Conservation (phyloP, 2,888 invertebrate species). For the Prenolepis imparis region DNA sequence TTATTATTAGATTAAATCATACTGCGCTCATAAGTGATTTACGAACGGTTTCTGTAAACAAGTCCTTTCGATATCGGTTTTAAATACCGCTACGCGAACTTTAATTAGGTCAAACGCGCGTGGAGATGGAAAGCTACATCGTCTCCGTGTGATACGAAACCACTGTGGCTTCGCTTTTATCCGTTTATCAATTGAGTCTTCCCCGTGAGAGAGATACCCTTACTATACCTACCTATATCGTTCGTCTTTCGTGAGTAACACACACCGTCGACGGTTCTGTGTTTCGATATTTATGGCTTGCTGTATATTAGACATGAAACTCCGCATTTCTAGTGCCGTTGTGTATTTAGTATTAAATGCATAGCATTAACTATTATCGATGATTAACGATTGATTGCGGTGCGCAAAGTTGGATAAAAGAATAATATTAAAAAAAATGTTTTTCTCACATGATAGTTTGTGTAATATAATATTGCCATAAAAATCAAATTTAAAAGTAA, state of each 20-base stretch:
- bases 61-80: constrained; percentile 33
- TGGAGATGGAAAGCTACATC: constrained; percentile 36
- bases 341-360: constrained; percentile 67
- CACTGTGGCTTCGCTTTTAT: constrained; percentile 75
- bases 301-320: constrained; percentile 70
- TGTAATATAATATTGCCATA: neutral
- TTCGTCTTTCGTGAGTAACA: constrained; percentile 72
- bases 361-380: constrained; percentile 66
- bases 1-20: constrained; percentile 27
- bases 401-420: constrained; percentile 21
- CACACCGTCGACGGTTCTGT: constrained; percentile 78
- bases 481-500: neutral
- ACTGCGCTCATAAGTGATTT: constrained; percentile 11
- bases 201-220: constrained; percentile 73
- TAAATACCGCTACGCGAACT: constrained; percentile 23
- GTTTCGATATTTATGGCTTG: constrained; percentile 82
- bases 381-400: constrained; percentile 62
- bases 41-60: constrained; percentile 20
- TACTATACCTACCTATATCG: constrained; percentile 60
- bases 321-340: constrained; percentile 62
- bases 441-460: too few relatives aligned
- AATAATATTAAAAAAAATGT: too few relatives aligned
- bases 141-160: constrained; percentile 62
- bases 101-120: constrained; percentile 67
- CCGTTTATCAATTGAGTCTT: constrained; percentile 83